Base-by-base conservation (phyloP, 2,797 vertebrate genomes). In the Neostethus bicornis region DNA sequence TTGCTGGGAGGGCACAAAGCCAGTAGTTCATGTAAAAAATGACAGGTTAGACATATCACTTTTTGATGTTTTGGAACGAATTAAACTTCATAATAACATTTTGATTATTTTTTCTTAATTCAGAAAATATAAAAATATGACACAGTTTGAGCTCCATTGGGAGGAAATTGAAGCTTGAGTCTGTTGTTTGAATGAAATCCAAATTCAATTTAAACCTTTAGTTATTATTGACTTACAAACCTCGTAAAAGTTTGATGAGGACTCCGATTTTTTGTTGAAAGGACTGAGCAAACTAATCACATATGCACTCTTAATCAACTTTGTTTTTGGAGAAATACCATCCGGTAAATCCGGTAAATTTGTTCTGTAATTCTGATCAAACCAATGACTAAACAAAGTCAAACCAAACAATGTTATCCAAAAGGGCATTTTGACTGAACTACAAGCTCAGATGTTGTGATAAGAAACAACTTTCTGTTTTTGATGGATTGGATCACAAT, bases 401-500 rank as follows among this genome's bases (percentile, higher is more conserved):
- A 51, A 25, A 45, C 39, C 46, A 47, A 32, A 78, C 35, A 35
- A 69, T 82, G 54, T 20, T 35, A 44, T 79, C 73, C 54, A 7
- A 39, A 62, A 67, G 35, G 45, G 21, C 57, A 62, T 75, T 77
- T 50, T 56, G 51, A 68, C 70, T 45, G 59, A 68, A 31, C 29
- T 19, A 57, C 52, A 39, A 54, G 58, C 43, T 42, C 73, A 67
- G 45, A 51, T 25, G 14, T 34, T 0, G 16, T 20, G 47, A 29
- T 69, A 78, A 69, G 63, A 79, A 59, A 48, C 55, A 17, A 62
- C 39, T 58, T 50, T 42, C 7, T 62, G 63, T 74, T 66, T 49
- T 50, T 79, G 71, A 81, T 78, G 49, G 68, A 80, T 81, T 53
- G 59, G 70, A 24, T 44, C 24, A 1, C 20, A 58, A 50, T 84